A percentile compares a stretch with the other conserved stretches of the same genome.
phyloP scores from a whole-genome alignment of 1,140 invertebrate genomes.

The Bathynomus jamesi region DNA sequence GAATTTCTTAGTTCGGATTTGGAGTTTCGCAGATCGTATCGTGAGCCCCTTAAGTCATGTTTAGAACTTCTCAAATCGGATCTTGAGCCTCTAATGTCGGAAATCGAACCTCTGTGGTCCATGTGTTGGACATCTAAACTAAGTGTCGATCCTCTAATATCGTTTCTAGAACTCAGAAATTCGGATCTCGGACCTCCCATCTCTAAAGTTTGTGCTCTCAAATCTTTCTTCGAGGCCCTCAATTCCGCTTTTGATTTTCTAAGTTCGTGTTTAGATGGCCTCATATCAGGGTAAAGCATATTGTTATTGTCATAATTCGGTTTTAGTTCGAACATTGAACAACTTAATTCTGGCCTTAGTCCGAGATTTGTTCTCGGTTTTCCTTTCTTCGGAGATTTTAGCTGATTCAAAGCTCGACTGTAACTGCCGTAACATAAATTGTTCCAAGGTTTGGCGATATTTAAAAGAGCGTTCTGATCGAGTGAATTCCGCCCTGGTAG shows the following conservation, averaged over 20 bases:
- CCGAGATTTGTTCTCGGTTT: not conserved
- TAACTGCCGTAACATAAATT: not conserved
- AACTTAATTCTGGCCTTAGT: not conserved
- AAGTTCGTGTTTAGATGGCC: not conserved
- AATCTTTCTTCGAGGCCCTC: not conserved
- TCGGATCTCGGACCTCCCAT: not conserved
- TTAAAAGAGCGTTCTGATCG: not conserved
- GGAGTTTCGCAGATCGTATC: not conserved
- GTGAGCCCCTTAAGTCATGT: conserved; percentile 15
- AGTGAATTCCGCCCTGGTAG: not conserved
- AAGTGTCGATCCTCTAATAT: not conserved
- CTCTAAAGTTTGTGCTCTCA: not conserved
- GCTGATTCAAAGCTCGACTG: not conserved
- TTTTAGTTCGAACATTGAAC: not conserved
- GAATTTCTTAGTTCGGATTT: conserved; percentile 23
- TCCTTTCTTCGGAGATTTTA: not conserved
- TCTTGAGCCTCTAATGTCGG: not conserved
- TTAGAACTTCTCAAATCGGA: conserved; percentile 11
- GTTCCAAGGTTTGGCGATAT: not conserved
- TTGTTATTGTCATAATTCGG: not conserved
- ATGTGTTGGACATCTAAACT: no score
- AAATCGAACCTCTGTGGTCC: no score
- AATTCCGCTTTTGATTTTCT: not conserved
- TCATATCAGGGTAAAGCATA: not conserved
- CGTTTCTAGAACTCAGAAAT: not conserved